A percentile compares a stretch with the other conserved stretches of the same genome.
Conservation (phyloP, 1,140 invertebrate species). For the Penaeus chinensis region DNA sequence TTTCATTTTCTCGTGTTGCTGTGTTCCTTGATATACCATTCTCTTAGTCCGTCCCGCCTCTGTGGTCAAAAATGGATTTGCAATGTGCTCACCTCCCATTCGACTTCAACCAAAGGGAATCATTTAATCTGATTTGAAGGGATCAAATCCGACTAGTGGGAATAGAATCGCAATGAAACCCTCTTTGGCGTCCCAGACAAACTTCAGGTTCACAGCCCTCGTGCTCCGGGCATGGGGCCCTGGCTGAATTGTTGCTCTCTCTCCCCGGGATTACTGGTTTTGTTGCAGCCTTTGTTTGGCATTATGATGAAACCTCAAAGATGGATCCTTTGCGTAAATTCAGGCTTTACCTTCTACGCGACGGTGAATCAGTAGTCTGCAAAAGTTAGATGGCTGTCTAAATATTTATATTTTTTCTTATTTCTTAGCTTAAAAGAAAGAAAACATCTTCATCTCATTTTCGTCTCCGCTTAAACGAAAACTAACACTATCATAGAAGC, state of each 20-base stretch:
- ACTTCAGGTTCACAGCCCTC: constrained; percentile 31
- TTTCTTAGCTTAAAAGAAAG: no score
- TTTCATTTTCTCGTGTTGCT: constrained; percentile 19
- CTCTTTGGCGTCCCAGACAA: constrained; percentile 36
- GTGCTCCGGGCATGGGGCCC: neutral
- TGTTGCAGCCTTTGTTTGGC: constrained; percentile 30
- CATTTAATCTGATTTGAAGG: constrained; percentile 59
- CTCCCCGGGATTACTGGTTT: constrained; percentile 26
- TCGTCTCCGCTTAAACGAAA: no score
- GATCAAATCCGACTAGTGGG: constrained; percentile 58
- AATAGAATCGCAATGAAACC: constrained; percentile 59
- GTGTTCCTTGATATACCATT: constrained; percentile 53
- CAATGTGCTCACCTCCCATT: constrained; percentile 58
- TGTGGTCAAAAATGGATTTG: constrained; percentile 59
- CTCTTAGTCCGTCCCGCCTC: constrained; percentile 33
- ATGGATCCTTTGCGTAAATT: constrained; percentile 26
- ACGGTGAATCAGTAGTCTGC: constrained; percentile 11
- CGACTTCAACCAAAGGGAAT: constrained; percentile 59
- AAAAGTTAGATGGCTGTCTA: no score
- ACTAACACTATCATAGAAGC: no score
- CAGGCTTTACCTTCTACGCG: constrained; percentile 20
- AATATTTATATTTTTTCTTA: no score
- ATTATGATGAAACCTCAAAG: constrained; percentile 34
- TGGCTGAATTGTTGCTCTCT: constrained; percentile 40
- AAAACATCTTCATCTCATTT: no score